phyloP scores from a whole-genome alignment of 2,888 invertebrate species.

The Andricus quercusramuli region DNA sequence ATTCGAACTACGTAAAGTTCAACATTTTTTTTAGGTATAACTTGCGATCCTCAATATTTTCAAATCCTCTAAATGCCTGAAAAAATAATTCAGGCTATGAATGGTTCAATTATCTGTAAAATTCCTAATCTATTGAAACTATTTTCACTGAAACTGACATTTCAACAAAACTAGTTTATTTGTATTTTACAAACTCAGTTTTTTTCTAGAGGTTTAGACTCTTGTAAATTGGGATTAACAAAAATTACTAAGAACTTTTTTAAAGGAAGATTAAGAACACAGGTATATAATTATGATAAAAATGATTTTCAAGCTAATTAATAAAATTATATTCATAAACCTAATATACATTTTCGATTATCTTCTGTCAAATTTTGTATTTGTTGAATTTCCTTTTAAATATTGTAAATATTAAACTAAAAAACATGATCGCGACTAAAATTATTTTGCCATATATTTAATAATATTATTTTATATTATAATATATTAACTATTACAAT shows the following conservation, averaged over 20 bases:
- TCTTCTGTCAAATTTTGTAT: conserved; percentile 12
- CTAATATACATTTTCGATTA: background rate
- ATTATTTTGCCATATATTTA: conserved; percentile 63
- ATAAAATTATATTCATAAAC: background rate
- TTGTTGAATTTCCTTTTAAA: conserved; percentile 44
- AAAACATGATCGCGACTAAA: conserved; percentile 59
- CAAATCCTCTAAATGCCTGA: no score
- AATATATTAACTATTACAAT: conserved; percentile 68
- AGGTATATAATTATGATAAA: background rate
- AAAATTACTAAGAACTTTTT: background rate
- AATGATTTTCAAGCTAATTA: background rate
- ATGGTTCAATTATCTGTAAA: no score
- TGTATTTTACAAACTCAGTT: no score
- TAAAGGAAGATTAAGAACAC: background rate
- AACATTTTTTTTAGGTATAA: no score
- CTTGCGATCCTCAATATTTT: no score
- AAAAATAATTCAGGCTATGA: no score
- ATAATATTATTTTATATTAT: conserved; percentile 65
- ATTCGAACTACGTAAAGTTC: no score
- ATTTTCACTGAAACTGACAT: no score
- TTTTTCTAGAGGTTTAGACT: no score
- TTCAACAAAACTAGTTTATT: no score
- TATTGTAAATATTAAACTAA: conserved; percentile 48
- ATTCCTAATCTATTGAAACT: no score
- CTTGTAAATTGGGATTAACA: no score